Conservation (phyloP, 53 echinoderm and acorn worm genomes). For the Hippasteria phrygiana region DNA sequence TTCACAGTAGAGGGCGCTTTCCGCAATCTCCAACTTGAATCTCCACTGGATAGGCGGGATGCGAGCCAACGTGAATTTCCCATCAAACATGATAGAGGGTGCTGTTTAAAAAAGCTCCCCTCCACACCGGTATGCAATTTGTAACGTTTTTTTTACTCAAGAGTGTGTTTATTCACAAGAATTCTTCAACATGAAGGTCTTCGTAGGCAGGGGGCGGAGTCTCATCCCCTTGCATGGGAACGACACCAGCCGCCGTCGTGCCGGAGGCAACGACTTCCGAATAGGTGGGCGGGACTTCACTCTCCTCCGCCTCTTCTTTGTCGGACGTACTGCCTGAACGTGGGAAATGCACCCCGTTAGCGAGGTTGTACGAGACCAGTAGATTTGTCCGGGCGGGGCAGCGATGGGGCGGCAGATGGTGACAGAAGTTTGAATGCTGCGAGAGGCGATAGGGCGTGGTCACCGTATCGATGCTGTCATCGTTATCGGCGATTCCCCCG, state of each 20-base stretch:
- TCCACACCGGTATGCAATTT: neutral
- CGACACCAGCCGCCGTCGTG: conserved; percentile 6
- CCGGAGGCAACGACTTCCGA: conserved; percentile 74
- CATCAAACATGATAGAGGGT: neutral
- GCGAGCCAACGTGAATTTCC: neutral
- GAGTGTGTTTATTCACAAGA: conserved; percentile 2
- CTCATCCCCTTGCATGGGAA: conserved; percentile 60
- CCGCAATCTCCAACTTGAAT: neutral
- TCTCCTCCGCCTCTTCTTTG: conserved; percentile 52
- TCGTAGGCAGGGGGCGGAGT: conserved; percentile 91
- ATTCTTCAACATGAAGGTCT: conserved; percentile 64
- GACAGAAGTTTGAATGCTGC: conserved; percentile 79
- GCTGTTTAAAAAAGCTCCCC: too few relatives aligned
- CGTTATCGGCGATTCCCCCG: neutral
- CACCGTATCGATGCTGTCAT: conserved; percentile 27
- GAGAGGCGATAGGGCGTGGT: conserved; percentile 80
- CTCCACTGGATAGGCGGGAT: neutral
- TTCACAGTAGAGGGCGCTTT: neutral
- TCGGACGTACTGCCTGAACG: conserved; percentile 20
- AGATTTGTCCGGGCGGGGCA: conserved; percentile 75
- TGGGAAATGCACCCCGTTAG: conserved; percentile 47
- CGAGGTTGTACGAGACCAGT: conserved; percentile 71
- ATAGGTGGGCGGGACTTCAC: conserved; percentile 82
- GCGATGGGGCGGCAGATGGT: conserved; percentile 81
- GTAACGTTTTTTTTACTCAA: neutral